A percentile compares a stretch with the other conserved stretches of the same genome.
These are phyloP conservation scores for Carapus acus DNA, from an alignment of 2,797 vertebrate genomes.

Conservation along the genomic window DNA sequence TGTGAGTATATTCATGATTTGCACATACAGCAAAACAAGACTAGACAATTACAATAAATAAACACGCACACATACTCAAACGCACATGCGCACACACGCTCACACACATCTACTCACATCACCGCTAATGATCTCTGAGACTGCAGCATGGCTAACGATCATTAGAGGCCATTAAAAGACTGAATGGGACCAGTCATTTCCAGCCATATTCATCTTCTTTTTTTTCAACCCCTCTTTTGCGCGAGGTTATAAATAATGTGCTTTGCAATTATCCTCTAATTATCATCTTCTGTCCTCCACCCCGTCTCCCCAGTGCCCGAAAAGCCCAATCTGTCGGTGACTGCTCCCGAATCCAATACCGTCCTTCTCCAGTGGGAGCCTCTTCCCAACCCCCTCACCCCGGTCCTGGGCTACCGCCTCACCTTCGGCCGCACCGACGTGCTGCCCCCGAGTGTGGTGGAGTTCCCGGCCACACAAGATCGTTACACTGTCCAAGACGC, in stretches of 20 bases:
- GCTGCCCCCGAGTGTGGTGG: conserved; percentile 79
- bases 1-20: no score
- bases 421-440: conserved; percentile 86
- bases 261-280: conserved; percentile 47
- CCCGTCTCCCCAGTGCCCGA: conserved; percentile 79
- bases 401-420: conserved; percentile 87
- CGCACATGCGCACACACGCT: conserved; percentile 4
- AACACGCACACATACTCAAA: conserved; percentile 7
- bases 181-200: conserved; percentile 19
- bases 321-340: conserved; percentile 83
- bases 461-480: conserved; percentile 84
- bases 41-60: no score
- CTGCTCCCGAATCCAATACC: conserved; percentile 81
- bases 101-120: conserved; percentile 3
- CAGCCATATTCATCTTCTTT: conserved; percentile 23
- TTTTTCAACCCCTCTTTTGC: conserved; percentile 22
- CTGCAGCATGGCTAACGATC: conserved; percentile 29
- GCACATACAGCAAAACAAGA: no score
- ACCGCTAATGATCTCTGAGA: conserved; percentile 20
- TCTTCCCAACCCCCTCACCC: conserved; percentile 82
- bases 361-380: conserved; percentile 89
- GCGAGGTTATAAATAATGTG: conserved; percentile 33
- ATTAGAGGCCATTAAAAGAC: conserved; percentile 44
- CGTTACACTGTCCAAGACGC: conserved; percentile 85
- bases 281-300: conserved; percentile 28